These are phyloP conservation scores for Neolamprologus ventralis DNA, from an alignment of 2,113 vertebrate genomes.

Conservation along the genomic window DNA sequence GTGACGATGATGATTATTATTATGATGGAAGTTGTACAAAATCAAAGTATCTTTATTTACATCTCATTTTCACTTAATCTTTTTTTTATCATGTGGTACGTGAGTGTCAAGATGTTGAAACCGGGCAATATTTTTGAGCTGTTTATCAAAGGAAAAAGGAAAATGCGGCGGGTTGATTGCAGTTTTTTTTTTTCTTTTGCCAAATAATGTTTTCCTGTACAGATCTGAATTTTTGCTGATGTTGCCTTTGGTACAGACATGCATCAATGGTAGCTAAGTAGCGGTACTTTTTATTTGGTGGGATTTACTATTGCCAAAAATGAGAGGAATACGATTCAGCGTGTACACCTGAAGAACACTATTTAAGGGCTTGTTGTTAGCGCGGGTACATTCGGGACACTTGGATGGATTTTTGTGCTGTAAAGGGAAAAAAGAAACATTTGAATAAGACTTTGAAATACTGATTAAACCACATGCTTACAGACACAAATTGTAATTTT, in stretches of 20 bases:
- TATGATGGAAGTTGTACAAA: slow-evolving; percentile 16
- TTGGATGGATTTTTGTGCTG: slow-evolving; percentile 32
- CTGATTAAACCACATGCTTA: slow-evolving; percentile 60
- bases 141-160: slow-evolving; percentile 32
- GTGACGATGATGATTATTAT: neutral
- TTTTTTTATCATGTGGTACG: slow-evolving; percentile 44
- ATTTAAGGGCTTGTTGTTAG: slow-evolving; percentile 70
- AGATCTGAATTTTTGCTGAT: slow-evolving; percentile 47
- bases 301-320: slow-evolving; percentile 74
- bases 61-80: slow-evolving; percentile 17
- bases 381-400: slow-evolving; percentile 36
- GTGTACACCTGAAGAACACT: slow-evolving; percentile 50
- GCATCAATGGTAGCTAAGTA: slow-evolving; percentile 59
- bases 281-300: slow-evolving; percentile 42
- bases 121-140: slow-evolving; percentile 70
- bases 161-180: neutral
- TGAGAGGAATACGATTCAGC: neutral
- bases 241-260: slow-evolving; percentile 71
- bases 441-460: slow-evolving; percentile 62
- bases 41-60: slow-evolving; percentile 44
- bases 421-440: slow-evolving; percentile 27
- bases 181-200: neutral
- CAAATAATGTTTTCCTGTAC: slow-evolving; percentile 56
- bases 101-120: slow-evolving; percentile 36
- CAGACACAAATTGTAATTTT: slow-evolving; percentile 68